Evolutionary conservation across 1,140 invertebrate genomes (phyloP).

Genomic region (Gryllus bimaculatus): DNA sequence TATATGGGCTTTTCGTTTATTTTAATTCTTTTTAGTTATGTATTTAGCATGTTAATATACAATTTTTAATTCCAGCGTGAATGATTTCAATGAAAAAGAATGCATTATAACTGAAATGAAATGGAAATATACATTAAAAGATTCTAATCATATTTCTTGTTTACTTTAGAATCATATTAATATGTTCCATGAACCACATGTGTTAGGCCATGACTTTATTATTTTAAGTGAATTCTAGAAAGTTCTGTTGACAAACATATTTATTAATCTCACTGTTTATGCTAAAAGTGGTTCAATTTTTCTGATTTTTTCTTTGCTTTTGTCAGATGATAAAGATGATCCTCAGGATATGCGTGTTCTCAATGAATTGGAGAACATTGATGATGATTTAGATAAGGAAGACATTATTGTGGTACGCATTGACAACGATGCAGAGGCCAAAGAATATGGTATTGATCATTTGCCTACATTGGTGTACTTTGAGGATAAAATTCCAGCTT

Average conservation of each 20-base stretch:
- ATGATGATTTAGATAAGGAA: conserved; percentile 83
- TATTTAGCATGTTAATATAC: too few relatives aligned
- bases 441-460: conserved; percentile 84
- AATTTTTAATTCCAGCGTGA: too few relatives aligned
- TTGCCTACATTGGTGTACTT: conserved; percentile 82
- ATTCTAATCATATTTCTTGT: too few relatives aligned
- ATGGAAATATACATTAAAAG: too few relatives aligned
- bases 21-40: too few relatives aligned
- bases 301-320: conserved; percentile 1
- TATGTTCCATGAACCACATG: too few relatives aligned
- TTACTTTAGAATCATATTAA: too few relatives aligned
- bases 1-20: too few relatives aligned
- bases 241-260: background rate
- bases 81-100: too few relatives aligned
- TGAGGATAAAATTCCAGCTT: conserved; percentile 81
- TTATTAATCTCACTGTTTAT: background rate
- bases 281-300: background rate
- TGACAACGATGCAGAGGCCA: conserved; percentile 77
- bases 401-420: conserved; percentile 83
- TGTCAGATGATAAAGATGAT: conserved; percentile 77
- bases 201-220: background rate
- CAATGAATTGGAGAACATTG: conserved; percentile 85
- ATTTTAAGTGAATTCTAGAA: background rate
- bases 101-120: too few relatives aligned
- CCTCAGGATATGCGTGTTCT: conserved; percentile 79